Base-by-base conservation (phyloP, 2,797 vertebrate species). In the Gobionotothen gibberifrons region DNA sequence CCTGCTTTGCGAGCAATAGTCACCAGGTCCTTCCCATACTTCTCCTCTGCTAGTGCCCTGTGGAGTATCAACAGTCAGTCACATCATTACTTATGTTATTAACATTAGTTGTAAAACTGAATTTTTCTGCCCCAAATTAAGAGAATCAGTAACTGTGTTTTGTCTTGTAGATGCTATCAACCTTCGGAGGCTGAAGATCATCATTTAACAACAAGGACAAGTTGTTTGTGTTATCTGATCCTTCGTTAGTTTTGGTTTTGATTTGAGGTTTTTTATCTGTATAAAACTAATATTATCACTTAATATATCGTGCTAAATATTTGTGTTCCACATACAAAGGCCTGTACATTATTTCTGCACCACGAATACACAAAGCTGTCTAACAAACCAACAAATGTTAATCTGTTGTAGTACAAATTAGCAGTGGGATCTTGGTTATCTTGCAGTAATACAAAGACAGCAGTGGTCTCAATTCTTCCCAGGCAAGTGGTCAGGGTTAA, bases 41-140 rank as follows among this genome's bases (percentile, higher is more conserved):
- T 95, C 82, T 99, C 98, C 86, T 99, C 98, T 16, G 97, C 97
- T 32, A 95, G 91, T 0, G 96, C 96, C 92, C 98, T 99, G 92
- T 63, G 53, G 12, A 26, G 21, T 39, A 57, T 1, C 3, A 64
- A 61, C 26, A 74, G 0, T 61, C 10, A 55, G 29, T 58, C 3
- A 22, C 16, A 69, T 78, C 0, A 54, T 3, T n/a, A 32, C 44
- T 44, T 9, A 62, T 49, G 47, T 26, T 19, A 39, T 6, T 40
- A 3, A 26, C 26, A 61, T 74, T 56, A 55, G 1, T 17, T n/a
- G 1, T 9, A 44, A 60, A 63, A 57, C 21, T 17, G 32, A 36
- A 40, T 54, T 21, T 62, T 51, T 4, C 13, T 44, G 29, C 48
- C 12, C 15, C 13, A 62, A 66, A 13, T 53, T 42, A 62, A n/a